phyloP scores from a whole-genome alignment of 53 echinoderm and acorn worm genomes.

The Echinarachnius parma region DNA sequence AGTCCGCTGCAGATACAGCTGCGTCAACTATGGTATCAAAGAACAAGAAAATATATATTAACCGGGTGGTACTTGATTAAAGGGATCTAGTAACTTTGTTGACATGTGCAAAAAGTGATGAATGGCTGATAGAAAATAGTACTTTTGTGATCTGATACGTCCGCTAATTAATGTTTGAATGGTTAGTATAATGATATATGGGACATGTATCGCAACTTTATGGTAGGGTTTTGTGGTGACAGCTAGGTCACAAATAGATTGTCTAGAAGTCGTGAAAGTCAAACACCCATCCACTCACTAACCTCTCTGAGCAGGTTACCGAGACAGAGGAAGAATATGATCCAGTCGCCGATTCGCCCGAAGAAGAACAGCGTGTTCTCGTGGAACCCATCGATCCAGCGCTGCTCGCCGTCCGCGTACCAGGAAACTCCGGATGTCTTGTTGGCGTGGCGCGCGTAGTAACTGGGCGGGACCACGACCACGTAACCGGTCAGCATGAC shows the following conservation, averaged over 20 bases:
- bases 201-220: too few relatives aligned
- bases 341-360: constrained; percentile 75
- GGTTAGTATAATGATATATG: too few relatives aligned
- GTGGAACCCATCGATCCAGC: constrained; percentile 53
- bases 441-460: constrained; percentile 51
- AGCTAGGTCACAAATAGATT: too few relatives aligned
- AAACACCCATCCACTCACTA: neutral
- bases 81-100: too few relatives aligned
- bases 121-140: too few relatives aligned
- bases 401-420: constrained; percentile 57
- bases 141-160: too few relatives aligned
- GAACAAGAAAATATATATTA: too few relatives aligned
- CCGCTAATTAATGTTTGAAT: too few relatives aligned
- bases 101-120: too few relatives aligned
- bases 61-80: too few relatives aligned
- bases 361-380: constrained; percentile 58
- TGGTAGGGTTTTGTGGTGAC: too few relatives aligned
- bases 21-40: constrained; percentile 70
- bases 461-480: constrained; percentile 77
- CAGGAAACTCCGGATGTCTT: constrained; percentile 43
- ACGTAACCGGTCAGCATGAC: constrained; percentile 87
- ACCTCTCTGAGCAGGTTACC: constrained; percentile 85
- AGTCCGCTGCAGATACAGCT: constrained; percentile 62
- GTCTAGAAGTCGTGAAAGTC: too few relatives aligned
- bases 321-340: constrained; percentile 63